These are phyloP conservation scores for Bugula neritina DNA, from an alignment of 2,888 invertebrate genomes.

Conservation along the genomic window DNA sequence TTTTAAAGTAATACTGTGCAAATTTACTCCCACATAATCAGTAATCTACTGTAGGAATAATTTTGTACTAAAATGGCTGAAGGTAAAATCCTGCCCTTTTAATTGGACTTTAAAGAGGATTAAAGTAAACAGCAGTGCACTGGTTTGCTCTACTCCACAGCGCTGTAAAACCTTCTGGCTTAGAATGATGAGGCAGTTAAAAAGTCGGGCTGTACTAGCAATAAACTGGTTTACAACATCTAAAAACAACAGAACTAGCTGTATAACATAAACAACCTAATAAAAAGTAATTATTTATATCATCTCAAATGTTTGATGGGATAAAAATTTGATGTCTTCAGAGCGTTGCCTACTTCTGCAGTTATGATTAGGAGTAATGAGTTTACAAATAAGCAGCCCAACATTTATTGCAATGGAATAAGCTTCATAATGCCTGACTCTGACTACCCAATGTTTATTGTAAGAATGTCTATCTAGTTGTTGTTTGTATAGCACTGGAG, in stretches of 20 bases:
- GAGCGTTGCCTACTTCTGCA: not conserved
- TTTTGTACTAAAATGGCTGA: no score
- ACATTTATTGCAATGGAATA: not conserved
- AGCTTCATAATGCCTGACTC: not conserved
- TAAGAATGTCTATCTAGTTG: not conserved
- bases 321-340: not conserved
- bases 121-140: no score
- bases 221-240: no score
- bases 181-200: no score
- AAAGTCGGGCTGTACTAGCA: no score
- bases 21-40: no score
- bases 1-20: no score
- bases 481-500: not conserved
- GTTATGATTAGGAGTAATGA: not conserved
- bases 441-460: conserved; percentile 6
- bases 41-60: no score
- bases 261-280: not conserved
- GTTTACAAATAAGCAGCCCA: conserved; percentile 6
- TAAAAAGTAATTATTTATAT: not conserved
- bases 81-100: no score
- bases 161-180: no score
- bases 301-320: not conserved
- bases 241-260: not conserved
- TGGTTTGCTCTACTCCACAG: no score
- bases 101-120: no score